Conservation (phyloP, 2,113 vertebrate genomes). For the Stictonetta naevosa region DNA sequence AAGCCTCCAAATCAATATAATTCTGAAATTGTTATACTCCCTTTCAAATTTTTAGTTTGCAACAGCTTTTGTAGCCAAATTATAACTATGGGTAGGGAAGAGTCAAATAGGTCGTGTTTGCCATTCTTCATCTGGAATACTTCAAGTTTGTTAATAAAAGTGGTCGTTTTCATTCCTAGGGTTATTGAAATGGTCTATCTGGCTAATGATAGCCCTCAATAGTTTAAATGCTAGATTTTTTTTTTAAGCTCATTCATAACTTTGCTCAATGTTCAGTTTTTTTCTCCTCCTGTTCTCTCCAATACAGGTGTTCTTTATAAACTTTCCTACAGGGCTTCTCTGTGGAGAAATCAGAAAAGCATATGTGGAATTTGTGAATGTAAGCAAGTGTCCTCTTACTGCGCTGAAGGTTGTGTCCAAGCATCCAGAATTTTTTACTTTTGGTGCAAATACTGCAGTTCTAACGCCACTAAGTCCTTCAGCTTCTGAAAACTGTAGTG, state of each 20-base stretch:
- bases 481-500: slow-evolving; percentile 91
- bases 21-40: neutral
- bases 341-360: slow-evolving; percentile 97
- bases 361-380: slow-evolving; percentile 95
- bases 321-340: slow-evolving; percentile 95
- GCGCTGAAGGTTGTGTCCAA: slow-evolving; percentile 92
- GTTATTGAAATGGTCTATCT: neutral
- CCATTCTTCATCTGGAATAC: neutral
- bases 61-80: neutral
- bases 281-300: slow-evolving; percentile 36
- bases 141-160: neutral
- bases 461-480: slow-evolving; percentile 87
- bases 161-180: neutral
- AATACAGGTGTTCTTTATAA: slow-evolving; percentile 95
- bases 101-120: neutral
- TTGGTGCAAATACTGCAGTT: slow-evolving; percentile 85
- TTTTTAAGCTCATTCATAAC: neutral
- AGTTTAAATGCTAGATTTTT: neutral
- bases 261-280: slow-evolving; percentile 3
- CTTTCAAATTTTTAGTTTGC: neutral
- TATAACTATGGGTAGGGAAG: neutral
- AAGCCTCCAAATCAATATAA: neutral
- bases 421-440: slow-evolving; percentile 95
- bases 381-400: slow-evolving; percentile 88
- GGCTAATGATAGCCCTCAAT: neutral